phyloP scores from a whole-genome alignment of 2,888 invertebrate species.

The Drosophila meridionalis region DNA sequence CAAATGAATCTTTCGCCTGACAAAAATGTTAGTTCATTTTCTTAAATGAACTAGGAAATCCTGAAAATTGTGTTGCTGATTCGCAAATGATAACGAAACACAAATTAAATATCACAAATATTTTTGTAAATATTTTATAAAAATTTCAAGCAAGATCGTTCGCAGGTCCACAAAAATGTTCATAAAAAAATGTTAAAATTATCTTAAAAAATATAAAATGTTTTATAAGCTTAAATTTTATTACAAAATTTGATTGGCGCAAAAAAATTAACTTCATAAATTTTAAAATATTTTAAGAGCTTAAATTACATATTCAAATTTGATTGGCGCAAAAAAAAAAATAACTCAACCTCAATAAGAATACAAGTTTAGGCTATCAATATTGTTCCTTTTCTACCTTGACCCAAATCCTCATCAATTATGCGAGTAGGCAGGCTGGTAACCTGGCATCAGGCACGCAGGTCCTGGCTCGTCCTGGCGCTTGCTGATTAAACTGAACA shows the following conservation, averaged over 20 bases:
- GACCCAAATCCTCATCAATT: constrained; percentile 58
- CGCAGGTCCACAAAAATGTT: background rate
- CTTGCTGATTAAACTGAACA: constrained; percentile 50
- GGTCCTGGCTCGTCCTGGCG: constrained; percentile 2
- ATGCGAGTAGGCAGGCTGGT: constrained; percentile 27
- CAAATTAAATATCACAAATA: background rate
- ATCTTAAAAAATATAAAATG: background rate
- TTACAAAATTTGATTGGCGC: too few species aligned
- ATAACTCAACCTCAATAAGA: background rate
- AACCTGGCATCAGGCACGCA: background rate
- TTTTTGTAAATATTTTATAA: background rate
- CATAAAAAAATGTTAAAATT: background rate
- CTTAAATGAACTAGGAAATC: too few species aligned
- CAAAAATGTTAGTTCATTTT: too few species aligned
- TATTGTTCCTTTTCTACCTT: constrained; percentile 25
- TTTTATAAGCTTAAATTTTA: background rate
- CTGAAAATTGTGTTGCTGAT: too few species aligned
- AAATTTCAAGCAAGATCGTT: background rate
- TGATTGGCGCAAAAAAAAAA: too few species aligned
- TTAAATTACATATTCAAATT: background rate
- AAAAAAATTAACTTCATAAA: too few species aligned
- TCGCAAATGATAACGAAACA: too few species aligned
- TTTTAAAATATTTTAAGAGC: background rate
- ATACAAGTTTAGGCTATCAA: background rate
- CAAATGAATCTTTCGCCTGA: background rate